phyloP scores from a whole-genome alignment of 2,113 vertebrate genomes.

The Laticauda colubrina region DNA sequence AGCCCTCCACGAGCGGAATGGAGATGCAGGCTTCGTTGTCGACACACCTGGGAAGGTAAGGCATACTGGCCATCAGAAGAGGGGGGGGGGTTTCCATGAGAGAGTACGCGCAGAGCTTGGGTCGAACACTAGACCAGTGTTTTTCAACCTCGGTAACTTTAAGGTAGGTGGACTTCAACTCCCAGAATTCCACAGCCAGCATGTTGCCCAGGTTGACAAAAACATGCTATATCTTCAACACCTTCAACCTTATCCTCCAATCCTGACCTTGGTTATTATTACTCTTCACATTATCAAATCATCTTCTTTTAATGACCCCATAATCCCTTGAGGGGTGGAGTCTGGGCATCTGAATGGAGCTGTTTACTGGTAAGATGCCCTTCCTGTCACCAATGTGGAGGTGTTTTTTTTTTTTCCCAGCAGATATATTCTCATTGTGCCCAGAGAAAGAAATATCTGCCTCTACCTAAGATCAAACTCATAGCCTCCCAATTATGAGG shows the following conservation, averaged over 20 bases:
- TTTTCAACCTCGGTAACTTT: neutral
- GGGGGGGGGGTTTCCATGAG: neutral
- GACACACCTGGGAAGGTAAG: slow-evolving; percentile 75
- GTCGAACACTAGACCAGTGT: neutral
- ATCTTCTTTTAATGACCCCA: no score
- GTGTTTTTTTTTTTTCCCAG: rapidly evolving
- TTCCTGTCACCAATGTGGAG: no score
- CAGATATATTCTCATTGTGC: no score
- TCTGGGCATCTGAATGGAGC: no score
- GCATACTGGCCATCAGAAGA: neutral
- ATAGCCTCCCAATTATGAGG: no score
- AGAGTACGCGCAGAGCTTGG: no score
- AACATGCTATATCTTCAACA: neutral
- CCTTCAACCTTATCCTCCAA: neutral
- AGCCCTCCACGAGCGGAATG: slow-evolving; percentile 84
- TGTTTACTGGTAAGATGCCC: no score
- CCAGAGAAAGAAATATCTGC: no score
- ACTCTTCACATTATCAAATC: neutral
- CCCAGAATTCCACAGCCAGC: neutral
- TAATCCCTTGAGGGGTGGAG: no score
- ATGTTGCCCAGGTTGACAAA: no score
- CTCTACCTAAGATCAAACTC: no score
- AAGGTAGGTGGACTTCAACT: neutral
- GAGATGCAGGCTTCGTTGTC: slow-evolving; percentile 83
- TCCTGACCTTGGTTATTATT: neutral